Percentiles rank a stretch among this genome's conserved stretches.
Evolutionary conservation across 2,797 vertebrate genomes (phyloP).

Genomic region (Acanthis flammea): DNA sequence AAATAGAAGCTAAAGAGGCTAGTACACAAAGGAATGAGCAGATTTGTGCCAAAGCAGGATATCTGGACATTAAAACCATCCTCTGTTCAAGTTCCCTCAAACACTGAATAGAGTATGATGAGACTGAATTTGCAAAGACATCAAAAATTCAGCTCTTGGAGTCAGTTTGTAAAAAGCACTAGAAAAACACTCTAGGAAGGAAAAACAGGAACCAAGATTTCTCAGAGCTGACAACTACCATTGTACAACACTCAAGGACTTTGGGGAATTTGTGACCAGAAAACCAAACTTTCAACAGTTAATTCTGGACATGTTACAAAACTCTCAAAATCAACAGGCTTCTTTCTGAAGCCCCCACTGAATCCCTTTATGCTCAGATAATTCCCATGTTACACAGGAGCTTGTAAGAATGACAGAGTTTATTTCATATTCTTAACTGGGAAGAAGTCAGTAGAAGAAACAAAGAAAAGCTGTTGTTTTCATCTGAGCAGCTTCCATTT

Average conservation of each 20-base stretch:
- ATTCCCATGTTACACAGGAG: conserved; percentile 38
- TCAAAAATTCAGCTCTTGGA: not conserved
- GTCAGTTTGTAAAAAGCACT: not conserved
- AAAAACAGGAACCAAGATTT: not conserved
- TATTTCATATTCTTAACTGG: conserved; percentile 44
- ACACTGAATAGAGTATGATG: not conserved
- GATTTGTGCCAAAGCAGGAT: not conserved
- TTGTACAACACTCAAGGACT: not conserved
- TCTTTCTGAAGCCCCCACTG: not conserved
- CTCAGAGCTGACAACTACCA: not conserved
- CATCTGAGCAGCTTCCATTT: not conserved
- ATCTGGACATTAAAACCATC: not conserved
- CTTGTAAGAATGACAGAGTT: conserved; percentile 22
- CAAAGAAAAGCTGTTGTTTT: conserved; percentile 30
- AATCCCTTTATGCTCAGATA: conserved; percentile 44
- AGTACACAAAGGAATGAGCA: not conserved
- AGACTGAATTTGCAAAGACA: not conserved
- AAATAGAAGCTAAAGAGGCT: not conserved
- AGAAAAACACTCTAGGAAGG: not conserved
- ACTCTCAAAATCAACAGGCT: conserved; percentile 38
- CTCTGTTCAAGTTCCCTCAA: not conserved
- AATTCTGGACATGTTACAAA: conserved; percentile 8
- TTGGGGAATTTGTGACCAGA: not conserved
- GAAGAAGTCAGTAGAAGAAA: conserved; percentile 40
- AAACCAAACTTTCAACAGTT: not conserved